Base-by-base conservation (phyloP, 2,797 vertebrate genomes). In the Helicolenus hilgendorfi region DNA sequence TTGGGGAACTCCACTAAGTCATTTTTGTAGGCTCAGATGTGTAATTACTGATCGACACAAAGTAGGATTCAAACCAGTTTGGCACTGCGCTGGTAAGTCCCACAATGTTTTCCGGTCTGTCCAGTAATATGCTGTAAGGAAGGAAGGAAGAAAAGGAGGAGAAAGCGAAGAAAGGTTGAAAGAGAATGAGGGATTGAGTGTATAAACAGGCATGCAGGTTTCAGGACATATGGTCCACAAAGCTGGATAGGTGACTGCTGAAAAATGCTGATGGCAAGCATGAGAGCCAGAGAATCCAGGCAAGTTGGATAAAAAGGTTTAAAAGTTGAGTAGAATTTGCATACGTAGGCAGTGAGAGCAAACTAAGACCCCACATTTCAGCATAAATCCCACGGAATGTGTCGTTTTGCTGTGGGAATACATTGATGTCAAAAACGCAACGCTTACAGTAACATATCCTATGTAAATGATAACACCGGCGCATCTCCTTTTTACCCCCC, bases 341-440 rank as follows among this genome's bases (percentile, higher is more conserved):
- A 95, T 92, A 84, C 27, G 83, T 82, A 89, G 86, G 90, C 92
- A 91, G 86, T 49, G 58, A 77, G 80, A 89, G 83, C 86, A 91
- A 90, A 91, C 84, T 72, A 92, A 92, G 71, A 92, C 70, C 86
- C 36, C 56, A 70, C 65, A 87, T 83, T 92, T 93, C 74, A 85
- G 73, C 85, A 92, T 75, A 93, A 95, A 94, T 94, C 83, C 84
- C 59, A 79, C 31, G 35, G 72, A 92, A 91, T 85, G 86, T 83
- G 89, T 87, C 81, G 1, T 89, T 93, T 86, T 84, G 65, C 81
- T 56, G 53, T 74, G 72, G 81, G 70, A 93, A 90, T 69, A 78
- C 93, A 95, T 94, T 95, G 92, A 95, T 91, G 90, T 95, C 6
- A 83, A 77, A 92, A 95, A 91, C 4, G 58, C 86, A 65, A 81